Evolutionary conservation across 2,888 invertebrate species (phyloP), one percentile per base, ranked within the genome.

Genomic region (Pseudeuparius sepicola): DNA sequence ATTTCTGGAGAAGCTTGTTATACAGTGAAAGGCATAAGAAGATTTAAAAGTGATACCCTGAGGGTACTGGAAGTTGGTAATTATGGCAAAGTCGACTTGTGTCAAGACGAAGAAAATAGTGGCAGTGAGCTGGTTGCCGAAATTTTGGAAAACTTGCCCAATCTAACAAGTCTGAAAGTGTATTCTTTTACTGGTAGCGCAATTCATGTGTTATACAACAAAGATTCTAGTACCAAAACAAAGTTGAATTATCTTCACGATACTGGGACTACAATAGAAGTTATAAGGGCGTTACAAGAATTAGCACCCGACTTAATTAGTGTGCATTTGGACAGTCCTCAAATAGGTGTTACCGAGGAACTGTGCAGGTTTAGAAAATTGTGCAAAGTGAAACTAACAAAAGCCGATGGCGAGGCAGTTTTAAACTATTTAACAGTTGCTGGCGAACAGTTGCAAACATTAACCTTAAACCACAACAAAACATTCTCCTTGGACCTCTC

Each of bases 1-100:
- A 70, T 80, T 39, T 79, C 78, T 1, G 80, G 80, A 2, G 79
- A 80, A 53, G 75, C 78, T 5, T 73, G 73, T 51, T 75, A 78
- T 24, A 75, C 77, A 1, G 70, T 73, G 51, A 70, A 71, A 14
- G 77, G 77, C 34, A 69, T 80, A 29, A 71, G 69, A 36, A 63
- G 65, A 2, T 64, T 79, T 54, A 60, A 67, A 40, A 66, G 70
- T 9, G 65, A 70, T 24, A 30, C 30, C 1, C 11, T 39, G 4
- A 71, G 71, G 3, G 68, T 77, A 25, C 64, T 80, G 28, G 75
- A 78, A 51, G 72, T 80, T 44, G 79, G 80, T 25, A 72, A 73
- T 66, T 76, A 73, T 39, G 79, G 79, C 0, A 79, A 79, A 51
- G 71, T 73, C 55, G 73, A 74, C 47, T 68, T 80, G 33, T 77